Percentiles rank a stretch among this genome's conserved stretches.
These are phyloP conservation scores for Exephanes ischioxanthus DNA, from an alignment of 2,888 invertebrate species.

Conservation along the genomic window DNA sequence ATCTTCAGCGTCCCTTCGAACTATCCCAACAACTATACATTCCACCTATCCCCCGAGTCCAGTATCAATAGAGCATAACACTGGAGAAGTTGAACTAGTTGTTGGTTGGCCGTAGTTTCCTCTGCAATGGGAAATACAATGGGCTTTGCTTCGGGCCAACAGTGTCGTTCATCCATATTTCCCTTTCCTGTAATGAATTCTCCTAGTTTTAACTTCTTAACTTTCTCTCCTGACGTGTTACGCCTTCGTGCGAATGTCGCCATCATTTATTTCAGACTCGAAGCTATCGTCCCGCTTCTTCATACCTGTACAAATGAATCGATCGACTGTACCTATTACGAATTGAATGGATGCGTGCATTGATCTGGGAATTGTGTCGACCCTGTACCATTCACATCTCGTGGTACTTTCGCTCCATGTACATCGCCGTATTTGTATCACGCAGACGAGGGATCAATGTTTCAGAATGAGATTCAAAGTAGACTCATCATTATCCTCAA, in stretches of 20 bases:
- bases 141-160: constrained; percentile 11
- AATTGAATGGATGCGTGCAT: not conserved
- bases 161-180: constrained; percentile 41
- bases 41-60: constrained; percentile 25
- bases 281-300: not conserved
- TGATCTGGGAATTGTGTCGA: constrained; percentile 14
- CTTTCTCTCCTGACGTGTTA: constrained; percentile 17
- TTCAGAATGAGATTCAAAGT: not conserved
- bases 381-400: constrained; percentile 20
- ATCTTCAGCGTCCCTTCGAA: constrained; percentile 38
- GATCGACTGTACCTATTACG: not conserved
- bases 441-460: not conserved
- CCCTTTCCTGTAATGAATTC: constrained; percentile 5
- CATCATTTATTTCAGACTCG: constrained; percentile 17
- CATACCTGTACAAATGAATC: not conserved
- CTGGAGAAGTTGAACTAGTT: constrained; percentile 24
- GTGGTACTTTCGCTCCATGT: not conserved
- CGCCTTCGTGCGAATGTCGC: constrained; percentile 24
- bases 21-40: constrained; percentile 43
- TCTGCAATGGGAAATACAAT: constrained; percentile 43
- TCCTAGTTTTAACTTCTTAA: not conserved
- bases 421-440: constrained; percentile 28
- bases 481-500: not conserved
- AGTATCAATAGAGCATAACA: constrained; percentile 25
- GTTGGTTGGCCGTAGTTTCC: constrained; percentile 40